Base-by-base conservation (phyloP, 2,113 vertebrate genomes). In the Terrapene triunguis region DNA sequence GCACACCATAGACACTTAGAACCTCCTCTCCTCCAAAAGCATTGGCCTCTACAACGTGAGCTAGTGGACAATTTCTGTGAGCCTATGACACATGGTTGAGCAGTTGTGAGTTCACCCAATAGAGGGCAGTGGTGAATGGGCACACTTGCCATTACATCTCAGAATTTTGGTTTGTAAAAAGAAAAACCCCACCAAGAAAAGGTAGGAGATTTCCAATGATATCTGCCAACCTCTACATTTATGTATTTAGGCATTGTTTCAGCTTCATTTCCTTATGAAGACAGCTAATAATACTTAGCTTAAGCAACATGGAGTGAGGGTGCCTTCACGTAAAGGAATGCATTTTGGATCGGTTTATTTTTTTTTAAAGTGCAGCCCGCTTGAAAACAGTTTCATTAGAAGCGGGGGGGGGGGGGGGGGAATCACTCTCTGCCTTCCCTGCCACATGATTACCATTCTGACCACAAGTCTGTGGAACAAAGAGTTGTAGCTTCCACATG, bases 331-430 rank as follows among this genome's bases (percentile, higher is more conserved):
- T 9, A 48, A 91, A 86, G 50, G 21, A 53, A 32, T 10, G 69
- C 81, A 59, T 54, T 90, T 88, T 35, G 44, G 24, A 19, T 86
- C 44, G 54, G 22, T 48, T 65, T 87, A 69, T 5, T 13, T 80
- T 42, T 42, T 55, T 55, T 5, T 0, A 8, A 86, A 84, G 13
- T 24, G 89, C 44, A 42, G 12, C 50, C 89, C 42, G 38, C 32
- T 78, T 88, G 42, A 86, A 86, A 86, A 32, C 42, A 80, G 29
- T 76, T 85, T 57, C 25, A 29, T 86, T 88, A 93, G n/a, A 87
- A 81, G 32, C 53, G 69, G 57, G 69, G 92, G 57, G 53, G 50
- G 1, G 16, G 16, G 2, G 16, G 14, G 79, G 53, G 51, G 53
- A 82, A n/a, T 21, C 11, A 80, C 72, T 50, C 1, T 94, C 42